Percentiles rank a stretch among this genome's conserved stretches.
Conservation (phyloP, 1,140 invertebrate genomes). For the Maniola jurtina region DNA sequence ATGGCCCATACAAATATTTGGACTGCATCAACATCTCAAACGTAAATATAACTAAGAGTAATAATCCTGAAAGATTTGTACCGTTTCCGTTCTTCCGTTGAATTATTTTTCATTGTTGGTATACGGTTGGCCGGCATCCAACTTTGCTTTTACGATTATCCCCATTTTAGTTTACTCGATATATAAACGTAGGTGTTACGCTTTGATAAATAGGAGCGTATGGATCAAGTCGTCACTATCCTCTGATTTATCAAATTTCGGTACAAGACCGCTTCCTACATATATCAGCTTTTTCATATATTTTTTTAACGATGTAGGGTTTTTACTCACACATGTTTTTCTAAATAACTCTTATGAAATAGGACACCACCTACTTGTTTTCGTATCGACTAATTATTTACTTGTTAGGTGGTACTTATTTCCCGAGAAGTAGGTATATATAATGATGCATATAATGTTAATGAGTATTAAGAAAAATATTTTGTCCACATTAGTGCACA, state of each 20-base stretch:
- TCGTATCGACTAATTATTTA: too few species aligned
- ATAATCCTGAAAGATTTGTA: constrained; percentile 51
- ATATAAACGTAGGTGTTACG: constrained; percentile 50
- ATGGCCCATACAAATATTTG: constrained; percentile 23
- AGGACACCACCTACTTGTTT: too few species aligned
- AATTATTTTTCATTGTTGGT: constrained; percentile 73
- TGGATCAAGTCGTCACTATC: constrained; percentile 7
- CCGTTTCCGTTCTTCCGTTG: constrained; percentile 51
- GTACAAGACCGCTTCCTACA: background rate
- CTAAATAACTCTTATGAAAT: too few species aligned
- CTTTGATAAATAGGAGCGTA: constrained; percentile 39
- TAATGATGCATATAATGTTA: too few species aligned
- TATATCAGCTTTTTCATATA: background rate
- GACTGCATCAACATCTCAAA: constrained; percentile 13
- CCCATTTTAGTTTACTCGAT: constrained; percentile 69
- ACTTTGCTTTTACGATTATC: constrained; percentile 72
- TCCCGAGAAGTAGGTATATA: too few species aligned
- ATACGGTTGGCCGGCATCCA: constrained; percentile 54
- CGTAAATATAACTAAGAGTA: constrained; percentile 34
- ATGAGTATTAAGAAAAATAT: too few species aligned
- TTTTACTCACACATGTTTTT: background rate
- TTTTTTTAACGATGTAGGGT: background rate
- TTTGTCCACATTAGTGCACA: too few species aligned
- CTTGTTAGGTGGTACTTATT: too few species aligned
- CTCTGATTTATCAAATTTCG: constrained; percentile 7